phyloP scores from a whole-genome alignment of 2,888 invertebrate species.

The Lacanobia wlatinum region DNA sequence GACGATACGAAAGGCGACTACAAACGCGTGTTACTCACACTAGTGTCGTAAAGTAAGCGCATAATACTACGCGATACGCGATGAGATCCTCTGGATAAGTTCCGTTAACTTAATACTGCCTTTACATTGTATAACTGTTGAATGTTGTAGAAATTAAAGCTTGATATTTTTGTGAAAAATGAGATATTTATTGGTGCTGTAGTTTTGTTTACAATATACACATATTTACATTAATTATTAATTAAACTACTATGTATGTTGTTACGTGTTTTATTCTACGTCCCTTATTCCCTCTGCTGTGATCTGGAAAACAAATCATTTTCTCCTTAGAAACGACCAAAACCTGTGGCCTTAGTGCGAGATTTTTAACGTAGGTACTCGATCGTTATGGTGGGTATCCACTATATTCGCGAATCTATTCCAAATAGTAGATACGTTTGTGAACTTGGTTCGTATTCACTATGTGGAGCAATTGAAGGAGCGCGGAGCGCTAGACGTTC shows the following conservation, averaged over 20 bases:
- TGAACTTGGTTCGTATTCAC: no score
- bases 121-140: constrained; percentile 87
- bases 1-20: constrained; percentile 94
- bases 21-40: constrained; percentile 92
- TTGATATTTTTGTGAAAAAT: constrained; percentile 89
- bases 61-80: constrained; percentile 71
- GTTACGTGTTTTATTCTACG: constrained; percentile 76
- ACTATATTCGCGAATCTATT: no score
- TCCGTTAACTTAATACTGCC: constrained; percentile 77
- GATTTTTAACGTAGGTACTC: no score
- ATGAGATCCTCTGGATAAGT: constrained; percentile 71
- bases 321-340: neutral
- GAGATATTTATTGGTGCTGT: constrained; percentile 90
- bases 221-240: constrained; percentile 84
- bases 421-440: no score
- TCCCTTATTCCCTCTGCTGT: constrained; percentile 88
- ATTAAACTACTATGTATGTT: constrained; percentile 88
- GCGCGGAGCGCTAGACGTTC: no score
- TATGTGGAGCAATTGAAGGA: no score
- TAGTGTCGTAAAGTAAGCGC: constrained; percentile 83
- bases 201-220: constrained; percentile 87
- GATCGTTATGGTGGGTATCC: no score
- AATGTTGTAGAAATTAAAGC: constrained; percentile 83
- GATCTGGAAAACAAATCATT: constrained; percentile 77
- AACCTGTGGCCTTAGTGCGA: neutral